Percentiles rank a stretch among this genome's conserved stretches.
Conservation (phyloP, 30 jellyfish, hydroid and myxozoan species). For the Aurelia sp. region DNA sequence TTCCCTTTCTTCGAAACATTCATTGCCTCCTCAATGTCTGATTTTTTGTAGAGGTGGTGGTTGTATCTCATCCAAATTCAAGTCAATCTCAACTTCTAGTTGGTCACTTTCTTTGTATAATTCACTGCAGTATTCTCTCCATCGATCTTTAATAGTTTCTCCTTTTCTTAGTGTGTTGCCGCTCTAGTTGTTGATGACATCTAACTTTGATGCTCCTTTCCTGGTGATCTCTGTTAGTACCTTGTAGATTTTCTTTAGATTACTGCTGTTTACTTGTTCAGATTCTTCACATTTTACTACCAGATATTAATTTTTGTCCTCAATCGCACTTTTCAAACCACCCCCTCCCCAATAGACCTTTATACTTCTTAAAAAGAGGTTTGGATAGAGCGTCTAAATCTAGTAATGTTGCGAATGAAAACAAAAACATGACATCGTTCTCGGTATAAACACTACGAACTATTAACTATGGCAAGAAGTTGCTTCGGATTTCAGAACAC, state of each 20-base stretch:
- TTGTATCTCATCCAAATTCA: neutral
- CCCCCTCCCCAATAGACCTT: too few relatives aligned
- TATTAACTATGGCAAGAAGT: too few relatives aligned
- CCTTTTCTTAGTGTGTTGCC: constrained; percentile 20
- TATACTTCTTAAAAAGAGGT: too few relatives aligned
- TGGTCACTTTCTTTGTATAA: neutral
- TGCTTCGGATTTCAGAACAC: too few relatives aligned
- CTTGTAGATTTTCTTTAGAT: constrained; percentile 15
- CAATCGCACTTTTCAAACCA: too few relatives aligned
- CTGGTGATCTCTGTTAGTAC: constrained; percentile 19
- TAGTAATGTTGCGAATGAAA: too few relatives aligned
- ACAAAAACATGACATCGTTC: too few relatives aligned
- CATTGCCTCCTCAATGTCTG: constrained; percentile 3
- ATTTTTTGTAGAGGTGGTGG: neutral
- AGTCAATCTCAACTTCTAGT: neutral
- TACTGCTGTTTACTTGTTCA: neutral
- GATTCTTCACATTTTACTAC: constrained; percentile 3
- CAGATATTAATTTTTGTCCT: neutral
- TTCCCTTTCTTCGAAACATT: neutral
- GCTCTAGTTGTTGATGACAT: constrained; percentile 18
- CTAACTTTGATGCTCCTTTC: constrained; percentile 9
- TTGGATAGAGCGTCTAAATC: too few relatives aligned
- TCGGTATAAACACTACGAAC: too few relatives aligned
- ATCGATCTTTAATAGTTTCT: constrained; percentile 1
- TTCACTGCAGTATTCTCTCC: constrained; percentile 5